Evolutionary conservation across 2,888 invertebrate genomes (phyloP).

Genomic region (Limnephilus lunatus): DNA sequence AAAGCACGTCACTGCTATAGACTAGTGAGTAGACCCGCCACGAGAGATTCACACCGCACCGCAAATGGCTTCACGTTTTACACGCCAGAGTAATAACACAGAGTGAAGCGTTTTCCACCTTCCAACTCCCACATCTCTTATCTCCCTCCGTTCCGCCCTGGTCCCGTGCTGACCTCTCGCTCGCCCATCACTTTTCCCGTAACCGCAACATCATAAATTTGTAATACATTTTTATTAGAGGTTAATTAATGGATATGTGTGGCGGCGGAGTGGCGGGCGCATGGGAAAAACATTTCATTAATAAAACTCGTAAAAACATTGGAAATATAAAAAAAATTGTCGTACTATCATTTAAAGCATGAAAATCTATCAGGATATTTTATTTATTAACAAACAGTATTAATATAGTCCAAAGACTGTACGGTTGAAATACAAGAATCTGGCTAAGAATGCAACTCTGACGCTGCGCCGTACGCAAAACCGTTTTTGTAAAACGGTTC

Average conservation of each 20-base stretch:
- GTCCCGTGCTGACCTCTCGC: constrained; percentile 5
- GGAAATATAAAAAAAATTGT: neutral
- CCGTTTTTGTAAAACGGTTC: no score
- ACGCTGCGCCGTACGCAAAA: no score
- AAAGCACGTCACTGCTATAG: neutral
- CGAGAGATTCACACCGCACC: constrained; percentile 21
- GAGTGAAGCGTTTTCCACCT: constrained; percentile 33
- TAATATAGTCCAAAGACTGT: no score
- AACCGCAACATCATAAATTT: constrained; percentile 59
- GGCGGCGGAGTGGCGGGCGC: constrained; percentile 40
- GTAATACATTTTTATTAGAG: constrained; percentile 66
- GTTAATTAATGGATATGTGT: constrained; percentile 63
- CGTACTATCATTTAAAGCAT: no score
- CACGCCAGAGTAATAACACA: constrained; percentile 46
- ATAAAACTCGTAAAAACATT: neutral
- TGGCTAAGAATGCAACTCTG: no score
- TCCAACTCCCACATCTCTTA: neutral
- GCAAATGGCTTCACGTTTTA: constrained; percentile 50
- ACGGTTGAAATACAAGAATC: no score
- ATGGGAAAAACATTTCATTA: constrained; percentile 24
- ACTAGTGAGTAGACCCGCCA: neutral
- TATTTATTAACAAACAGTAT: no score
- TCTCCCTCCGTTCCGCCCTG: constrained; percentile 34
- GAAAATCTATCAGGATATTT: no score
- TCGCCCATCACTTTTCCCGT: constrained; percentile 39